Evolutionary conservation across 1,140 invertebrate genomes (phyloP).

Genomic region (Drosophila carrolli): DNA sequence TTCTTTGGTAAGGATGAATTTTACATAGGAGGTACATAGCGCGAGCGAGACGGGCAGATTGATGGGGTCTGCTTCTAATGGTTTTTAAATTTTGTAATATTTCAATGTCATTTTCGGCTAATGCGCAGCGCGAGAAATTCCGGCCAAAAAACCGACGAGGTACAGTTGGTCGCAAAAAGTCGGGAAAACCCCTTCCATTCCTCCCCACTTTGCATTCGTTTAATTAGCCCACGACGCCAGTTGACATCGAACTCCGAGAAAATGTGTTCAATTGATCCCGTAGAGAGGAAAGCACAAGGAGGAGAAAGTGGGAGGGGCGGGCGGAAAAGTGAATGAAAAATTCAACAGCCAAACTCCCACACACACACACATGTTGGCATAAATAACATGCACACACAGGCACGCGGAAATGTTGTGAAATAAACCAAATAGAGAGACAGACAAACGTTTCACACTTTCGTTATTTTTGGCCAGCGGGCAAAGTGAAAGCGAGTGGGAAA

Average conservation of each 20-base stretch:
- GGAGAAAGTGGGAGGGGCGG: constrained; percentile 11
- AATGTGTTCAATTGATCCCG: constrained; percentile 6
- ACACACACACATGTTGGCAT: constrained; percentile 11
- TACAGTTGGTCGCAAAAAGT: constrained; percentile 67
- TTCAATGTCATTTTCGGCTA: constrained; percentile 78
- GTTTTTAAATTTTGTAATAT: constrained; percentile 82
- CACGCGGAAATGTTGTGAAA: constrained; percentile 69
- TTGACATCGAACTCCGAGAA: constrained; percentile 17
- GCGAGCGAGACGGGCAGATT: background rate
- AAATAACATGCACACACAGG: constrained; percentile 30
- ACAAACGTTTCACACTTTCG: constrained; percentile 58
- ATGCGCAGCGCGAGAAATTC: constrained; percentile 47
- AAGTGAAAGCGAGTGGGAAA: constrained; percentile 28
- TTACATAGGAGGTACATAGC: constrained; percentile 25
- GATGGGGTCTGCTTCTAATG: constrained; percentile 68
- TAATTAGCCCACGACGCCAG: constrained; percentile 23
- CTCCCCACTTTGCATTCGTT: too few relatives aligned
- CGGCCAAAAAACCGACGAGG: constrained; percentile 9
- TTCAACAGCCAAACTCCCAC: constrained; percentile 21
- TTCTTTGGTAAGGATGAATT: constrained; percentile 51
- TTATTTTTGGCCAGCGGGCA: constrained; percentile 55
- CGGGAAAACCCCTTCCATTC: constrained; percentile 9
- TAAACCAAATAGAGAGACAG: constrained; percentile 73
- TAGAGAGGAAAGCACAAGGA: too few relatives aligned
- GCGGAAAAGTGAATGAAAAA: constrained; percentile 57